Percentiles rank a stretch among this genome's conserved stretches.
Evolutionary conservation across 1,140 invertebrate species (phyloP).

Genomic region (Delia radicum): DNA sequence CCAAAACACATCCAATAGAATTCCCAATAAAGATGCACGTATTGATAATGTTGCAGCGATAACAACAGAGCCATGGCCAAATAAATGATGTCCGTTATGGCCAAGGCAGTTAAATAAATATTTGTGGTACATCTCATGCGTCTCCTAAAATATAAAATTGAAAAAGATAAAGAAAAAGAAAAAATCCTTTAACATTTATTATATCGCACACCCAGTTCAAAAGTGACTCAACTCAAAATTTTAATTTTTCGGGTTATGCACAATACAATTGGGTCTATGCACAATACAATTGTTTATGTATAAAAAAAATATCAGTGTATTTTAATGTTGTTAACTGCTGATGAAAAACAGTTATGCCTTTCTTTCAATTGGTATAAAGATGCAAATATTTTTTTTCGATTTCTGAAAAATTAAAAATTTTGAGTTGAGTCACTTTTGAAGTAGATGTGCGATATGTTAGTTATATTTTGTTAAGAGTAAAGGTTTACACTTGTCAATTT

Average conservation of each 20-base stretch:
- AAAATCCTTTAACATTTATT: neutral
- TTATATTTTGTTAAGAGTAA: too few relatives aligned
- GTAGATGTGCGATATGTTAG: too few relatives aligned
- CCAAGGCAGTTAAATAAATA: conserved; percentile 72
- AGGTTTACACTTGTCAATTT: neutral
- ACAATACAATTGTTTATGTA: too few relatives aligned
- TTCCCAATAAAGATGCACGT: conserved; percentile 53
- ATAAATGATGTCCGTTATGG: conserved; percentile 72
- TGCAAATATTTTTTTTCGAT: too few relatives aligned
- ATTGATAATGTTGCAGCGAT: conserved; percentile 64
- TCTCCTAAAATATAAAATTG: conserved; percentile 53
- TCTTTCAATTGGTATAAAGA: too few relatives aligned
- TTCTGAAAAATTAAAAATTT: too few relatives aligned
- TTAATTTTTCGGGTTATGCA: neutral
- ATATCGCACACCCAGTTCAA: too few relatives aligned
- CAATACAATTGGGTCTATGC: too few relatives aligned
- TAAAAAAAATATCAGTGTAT: too few relatives aligned
- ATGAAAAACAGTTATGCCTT: too few relatives aligned
- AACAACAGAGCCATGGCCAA: conserved; percentile 68
- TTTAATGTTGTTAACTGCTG: too few relatives aligned
- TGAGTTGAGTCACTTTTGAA: too few relatives aligned
- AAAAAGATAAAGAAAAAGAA: conserved; percentile 12
- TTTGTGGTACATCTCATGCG: conserved; percentile 77
- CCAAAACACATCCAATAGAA: conserved; percentile 45
- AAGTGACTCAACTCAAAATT: neutral